phyloP scores from a whole-genome alignment of 2,113 vertebrate genomes.

The Hypocryptadius cinnamomeus region DNA sequence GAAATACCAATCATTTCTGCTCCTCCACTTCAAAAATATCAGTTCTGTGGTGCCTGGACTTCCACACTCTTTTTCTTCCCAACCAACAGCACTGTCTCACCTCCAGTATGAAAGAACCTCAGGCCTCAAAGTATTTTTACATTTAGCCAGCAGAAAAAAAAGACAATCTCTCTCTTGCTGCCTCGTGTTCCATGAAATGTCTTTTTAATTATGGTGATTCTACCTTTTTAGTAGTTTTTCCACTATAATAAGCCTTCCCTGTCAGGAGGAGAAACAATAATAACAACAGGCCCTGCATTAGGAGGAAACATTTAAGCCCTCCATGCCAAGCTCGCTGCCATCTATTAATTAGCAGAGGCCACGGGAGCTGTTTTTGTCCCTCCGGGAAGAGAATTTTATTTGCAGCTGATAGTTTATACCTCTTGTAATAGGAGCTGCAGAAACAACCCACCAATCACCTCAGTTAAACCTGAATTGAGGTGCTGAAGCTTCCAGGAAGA shows the following conservation, averaged over 20 bases:
- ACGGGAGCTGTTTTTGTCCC: neutral
- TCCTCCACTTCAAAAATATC: neutral
- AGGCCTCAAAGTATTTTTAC: neutral
- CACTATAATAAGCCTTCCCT: neutral
- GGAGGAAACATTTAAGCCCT: neutral
- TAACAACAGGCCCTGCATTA: neutral
- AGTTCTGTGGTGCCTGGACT: neutral
- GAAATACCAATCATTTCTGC: neutral
- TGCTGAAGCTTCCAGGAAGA: conserved; percentile 7
- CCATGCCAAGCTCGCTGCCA: neutral
- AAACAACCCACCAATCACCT: conserved; percentile 15
- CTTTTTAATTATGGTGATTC: conserved; percentile 46
- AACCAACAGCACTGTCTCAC: neutral
- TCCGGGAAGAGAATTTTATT: neutral
- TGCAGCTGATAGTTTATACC: neutral
- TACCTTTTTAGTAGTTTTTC: neutral
- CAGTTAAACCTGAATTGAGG: neutral
- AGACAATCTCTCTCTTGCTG: neutral
- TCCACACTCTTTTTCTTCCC: neutral
- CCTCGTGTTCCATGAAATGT: neutral
- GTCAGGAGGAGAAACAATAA: neutral
- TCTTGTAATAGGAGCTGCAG: neutral
- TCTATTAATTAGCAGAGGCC: conserved; percentile 41
- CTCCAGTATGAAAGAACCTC: neutral
- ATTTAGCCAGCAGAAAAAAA: neutral